Base-by-base conservation (phyloP, 2,113 vertebrate species). In the Genyomyrus donnyi region DNA sequence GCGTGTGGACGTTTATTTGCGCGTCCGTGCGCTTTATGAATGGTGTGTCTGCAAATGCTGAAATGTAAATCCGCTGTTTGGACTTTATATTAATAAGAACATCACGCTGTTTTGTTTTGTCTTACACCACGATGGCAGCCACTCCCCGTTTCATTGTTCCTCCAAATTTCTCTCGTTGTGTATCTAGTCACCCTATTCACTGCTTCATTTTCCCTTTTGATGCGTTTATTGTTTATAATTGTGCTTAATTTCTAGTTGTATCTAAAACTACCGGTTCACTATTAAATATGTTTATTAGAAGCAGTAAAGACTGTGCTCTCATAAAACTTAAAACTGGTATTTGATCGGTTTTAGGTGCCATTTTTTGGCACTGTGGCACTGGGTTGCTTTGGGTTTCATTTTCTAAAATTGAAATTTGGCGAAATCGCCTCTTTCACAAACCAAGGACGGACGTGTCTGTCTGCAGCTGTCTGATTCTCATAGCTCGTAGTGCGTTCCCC, bases 91-190 rank as follows among this genome's bases (percentile, higher is more conserved):
- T 85, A 31, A 31, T 87, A 35, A 21, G 49, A 35, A 11, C 50
- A 35, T 52, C 85, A 53, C 49, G 85, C 85, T 15, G 85, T 35
- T n/a, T n/a, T 53, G 85, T 48, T 85, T 80, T 35, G 27, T 52
- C 85, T 27, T 53, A 2, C 85, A 53, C 49, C 85, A 87, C 50
- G 85, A 27, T 50, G 48, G 49, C 46, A 49, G 85, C 85, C 85
- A 87, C 85, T 87, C 85, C 85, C 85, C 48, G 50, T 87, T 49
- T 87, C 85, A 87, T 87, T 87, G 85, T 87, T 87, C 85, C 85
- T 85, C 83, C 39, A 85, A 85, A 85, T 85, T 80, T 48, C 83
- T 85, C 39, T 46, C 39, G 19, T 46, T 24, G 83, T 21, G 19
- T 46, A 10, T 48, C 83, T 85, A n/a, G 24, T 48, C 35, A 48